Conservation (phyloP, 2,113 vertebrate species). For the Hydrolagus affinis region DNA sequence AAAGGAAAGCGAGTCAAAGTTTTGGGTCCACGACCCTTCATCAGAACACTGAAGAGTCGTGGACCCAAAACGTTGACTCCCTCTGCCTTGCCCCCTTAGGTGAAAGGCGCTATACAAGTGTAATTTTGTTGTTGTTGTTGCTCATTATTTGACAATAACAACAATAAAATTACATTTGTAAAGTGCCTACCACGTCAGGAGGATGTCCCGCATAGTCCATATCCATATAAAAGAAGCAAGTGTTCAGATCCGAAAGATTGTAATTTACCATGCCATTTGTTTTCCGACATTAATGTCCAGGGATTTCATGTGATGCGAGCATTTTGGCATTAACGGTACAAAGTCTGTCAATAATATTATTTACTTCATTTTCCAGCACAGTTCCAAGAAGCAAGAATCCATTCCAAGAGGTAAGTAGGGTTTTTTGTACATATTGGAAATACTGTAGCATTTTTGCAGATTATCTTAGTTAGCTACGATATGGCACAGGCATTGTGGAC, state of each 20-base stretch:
- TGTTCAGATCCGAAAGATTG: background rate
- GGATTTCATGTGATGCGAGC: background rate
- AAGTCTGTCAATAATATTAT: constrained; percentile 1
- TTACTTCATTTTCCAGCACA: constrained; percentile 64
- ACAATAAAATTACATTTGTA: too few species aligned
- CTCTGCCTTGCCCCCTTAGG: too few species aligned
- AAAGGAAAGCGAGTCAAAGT: too few species aligned
- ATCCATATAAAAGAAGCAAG: background rate
- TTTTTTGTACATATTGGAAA: background rate
- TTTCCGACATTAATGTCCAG: background rate
- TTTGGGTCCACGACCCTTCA: too few species aligned
- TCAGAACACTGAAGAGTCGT: too few species aligned
- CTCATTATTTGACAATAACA: too few species aligned
- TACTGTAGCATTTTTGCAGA: background rate
- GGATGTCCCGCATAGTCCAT: background rate
- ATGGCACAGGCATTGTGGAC: background rate
- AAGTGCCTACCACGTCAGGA: too few species aligned
- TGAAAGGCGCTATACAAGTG: too few species aligned
- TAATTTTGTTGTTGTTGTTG: too few species aligned
- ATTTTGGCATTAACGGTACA: background rate
- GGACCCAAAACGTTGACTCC: too few species aligned
- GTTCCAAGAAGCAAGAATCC: constrained; percentile 96
- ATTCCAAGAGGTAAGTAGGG: constrained; percentile 84
- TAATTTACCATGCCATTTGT: background rate
- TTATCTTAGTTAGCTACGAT: constrained; percentile 10